Conservation (phyloP, 2,888 invertebrate species). For the Drosophila trichaetosa region DNA sequence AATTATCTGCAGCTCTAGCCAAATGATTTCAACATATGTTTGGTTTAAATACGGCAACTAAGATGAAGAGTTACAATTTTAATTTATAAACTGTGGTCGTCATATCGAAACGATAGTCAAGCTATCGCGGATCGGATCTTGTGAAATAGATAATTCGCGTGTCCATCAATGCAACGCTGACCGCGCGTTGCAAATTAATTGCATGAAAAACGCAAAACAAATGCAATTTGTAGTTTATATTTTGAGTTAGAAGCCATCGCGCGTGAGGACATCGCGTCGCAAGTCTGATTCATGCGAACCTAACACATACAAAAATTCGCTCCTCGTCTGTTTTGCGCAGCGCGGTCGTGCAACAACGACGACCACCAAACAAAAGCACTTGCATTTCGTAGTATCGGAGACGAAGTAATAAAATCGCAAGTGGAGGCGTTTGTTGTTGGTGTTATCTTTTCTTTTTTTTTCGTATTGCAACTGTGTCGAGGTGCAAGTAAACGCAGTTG, state of each 20-base stretch:
- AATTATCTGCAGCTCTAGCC: slow-evolving; percentile 3
- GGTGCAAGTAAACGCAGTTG: slow-evolving; percentile 21
- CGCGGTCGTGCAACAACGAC: slow-evolving; percentile 15
- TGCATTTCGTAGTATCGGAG: slow-evolving; percentile 32
- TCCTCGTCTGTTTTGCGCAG: slow-evolving; percentile 14
- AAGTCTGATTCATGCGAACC: slow-evolving; percentile 42
- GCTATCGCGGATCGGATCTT: slow-evolving; percentile 3
- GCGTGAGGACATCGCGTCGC: slow-evolving; percentile 23
- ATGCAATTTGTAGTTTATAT: slow-evolving; percentile 38
- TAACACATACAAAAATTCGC: background rate
- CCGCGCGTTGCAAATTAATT: slow-evolving; percentile 43
- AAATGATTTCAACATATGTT: slow-evolving; percentile 6
- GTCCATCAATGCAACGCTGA: slow-evolving; percentile 25
- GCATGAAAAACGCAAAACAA: slow-evolving; percentile 47
- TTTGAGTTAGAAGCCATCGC: slow-evolving; percentile 30
- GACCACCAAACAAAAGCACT: slow-evolving; percentile 32
- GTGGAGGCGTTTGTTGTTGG: slow-evolving; percentile 33
- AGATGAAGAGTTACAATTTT: background rate
- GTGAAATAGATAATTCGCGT: too few species aligned
- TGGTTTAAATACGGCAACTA: background rate
- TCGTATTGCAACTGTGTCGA: slow-evolving; percentile 10
- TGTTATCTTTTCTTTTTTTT: background rate
- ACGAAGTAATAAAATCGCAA: slow-evolving; percentile 21
- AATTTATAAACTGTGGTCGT: background rate
- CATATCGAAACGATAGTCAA: slow-evolving; percentile 3